Evolutionary conservation across 2,888 invertebrate genomes (phyloP).

Genomic region (Nineta flava): DNA sequence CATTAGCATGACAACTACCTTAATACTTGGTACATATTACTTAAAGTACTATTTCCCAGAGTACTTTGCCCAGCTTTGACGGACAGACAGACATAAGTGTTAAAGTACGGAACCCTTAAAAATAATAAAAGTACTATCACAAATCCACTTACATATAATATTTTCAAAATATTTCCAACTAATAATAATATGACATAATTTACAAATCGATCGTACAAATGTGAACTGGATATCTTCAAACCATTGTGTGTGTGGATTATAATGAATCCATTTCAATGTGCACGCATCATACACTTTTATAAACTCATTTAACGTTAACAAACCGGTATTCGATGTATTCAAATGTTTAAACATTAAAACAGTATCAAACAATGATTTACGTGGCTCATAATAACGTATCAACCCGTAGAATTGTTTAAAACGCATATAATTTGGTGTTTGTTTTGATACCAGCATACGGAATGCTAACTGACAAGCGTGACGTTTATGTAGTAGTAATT

Average conservation of each 20-base stretch:
- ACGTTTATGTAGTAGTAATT: constrained; percentile 63
- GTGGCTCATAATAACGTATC: constrained; percentile 61
- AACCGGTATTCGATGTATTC: constrained; percentile 49
- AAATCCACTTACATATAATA: constrained; percentile 47
- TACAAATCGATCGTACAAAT: constrained; percentile 38
- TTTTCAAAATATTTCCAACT: constrained; percentile 59
- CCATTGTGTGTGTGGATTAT: constrained; percentile 55
- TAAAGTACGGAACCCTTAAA: no score
- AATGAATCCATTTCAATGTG: constrained; percentile 57
- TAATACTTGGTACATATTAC: no score
- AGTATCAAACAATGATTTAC: constrained; percentile 52
- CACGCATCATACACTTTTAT: constrained; percentile 53
- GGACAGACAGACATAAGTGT: no score
- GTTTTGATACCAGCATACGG: constrained; percentile 59
- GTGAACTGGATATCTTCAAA: constrained; percentile 45
- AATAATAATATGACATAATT: constrained; percentile 42
- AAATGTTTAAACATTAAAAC: constrained; percentile 68
- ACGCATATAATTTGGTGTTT: constrained; percentile 47
- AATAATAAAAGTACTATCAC: background rate
- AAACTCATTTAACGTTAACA: constrained; percentile 57
- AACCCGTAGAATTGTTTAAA: constrained; percentile 67
- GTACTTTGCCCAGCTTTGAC: no score
- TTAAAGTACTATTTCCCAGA: no score
- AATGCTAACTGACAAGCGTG: constrained; percentile 71
- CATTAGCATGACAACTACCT: no score